phyloP scores from a whole-genome alignment of 2,888 invertebrate species.

The Drosophila bunnanda region DNA sequence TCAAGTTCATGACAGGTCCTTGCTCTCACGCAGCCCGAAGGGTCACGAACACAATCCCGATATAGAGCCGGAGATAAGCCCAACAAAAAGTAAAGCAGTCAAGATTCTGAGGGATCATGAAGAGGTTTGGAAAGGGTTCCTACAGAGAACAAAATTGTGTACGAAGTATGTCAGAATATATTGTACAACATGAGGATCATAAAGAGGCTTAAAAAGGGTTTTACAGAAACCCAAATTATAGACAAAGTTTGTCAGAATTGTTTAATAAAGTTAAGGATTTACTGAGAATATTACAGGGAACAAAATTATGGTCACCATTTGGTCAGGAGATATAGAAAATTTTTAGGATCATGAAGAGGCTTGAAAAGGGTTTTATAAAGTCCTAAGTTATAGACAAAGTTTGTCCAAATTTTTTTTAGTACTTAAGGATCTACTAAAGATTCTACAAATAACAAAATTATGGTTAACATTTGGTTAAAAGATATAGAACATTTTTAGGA shows the following conservation, averaged over 20 bases:
- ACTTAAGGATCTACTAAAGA: background rate
- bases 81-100: slow-evolving; percentile 36
- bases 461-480: too few relatives aligned
- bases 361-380: slow-evolving; percentile 5
- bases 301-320: background rate
- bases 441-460: background rate
- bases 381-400: background rate
- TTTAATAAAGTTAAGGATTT: background rate
- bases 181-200: slow-evolving; percentile 1
- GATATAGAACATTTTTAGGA: background rate
- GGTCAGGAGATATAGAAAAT: rapidly evolving
- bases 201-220: slow-evolving; percentile 29
- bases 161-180: rapidly evolving
- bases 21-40: slow-evolving; percentile 58
- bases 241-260: too few relatives aligned
- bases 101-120: slow-evolving; percentile 46
- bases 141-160: slow-evolving; percentile 1
- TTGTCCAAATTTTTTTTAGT: rapidly evolving
- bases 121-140: slow-evolving; percentile 28
- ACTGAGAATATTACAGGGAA: background rate
- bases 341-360: slow-evolving; percentile 38
- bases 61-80: slow-evolving; percentile 72
- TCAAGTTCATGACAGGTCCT: slow-evolving; percentile 75
- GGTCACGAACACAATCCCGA: slow-evolving; percentile 54
- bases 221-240: background rate